These are phyloP conservation scores for Phrynocephalus forsythii DNA, from an alignment of 2,797 vertebrate genomes.

Conservation along the genomic window DNA sequence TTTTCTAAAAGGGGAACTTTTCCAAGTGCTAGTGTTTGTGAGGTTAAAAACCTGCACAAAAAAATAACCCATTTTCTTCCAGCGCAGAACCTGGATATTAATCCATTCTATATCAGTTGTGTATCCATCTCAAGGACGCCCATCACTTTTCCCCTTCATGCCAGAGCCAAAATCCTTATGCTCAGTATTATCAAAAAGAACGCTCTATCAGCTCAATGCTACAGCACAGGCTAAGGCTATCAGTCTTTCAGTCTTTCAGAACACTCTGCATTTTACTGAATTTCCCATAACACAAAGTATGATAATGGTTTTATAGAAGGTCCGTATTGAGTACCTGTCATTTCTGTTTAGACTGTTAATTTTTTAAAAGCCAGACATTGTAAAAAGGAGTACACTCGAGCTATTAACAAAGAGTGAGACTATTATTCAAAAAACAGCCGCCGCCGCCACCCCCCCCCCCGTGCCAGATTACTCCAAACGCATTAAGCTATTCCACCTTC, in stretches of 20 bases:
- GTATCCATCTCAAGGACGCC: neutral
- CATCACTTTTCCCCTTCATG: neutral
- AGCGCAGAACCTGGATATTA: neutral
- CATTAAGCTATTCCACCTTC: slow-evolving; percentile 27
- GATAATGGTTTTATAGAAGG: slow-evolving; percentile 3
- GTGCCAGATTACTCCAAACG: slow-evolving; percentile 32
- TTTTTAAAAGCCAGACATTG: neutral
- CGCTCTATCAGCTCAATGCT: neutral
- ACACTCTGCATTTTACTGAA: neutral
- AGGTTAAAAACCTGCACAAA: neutral
- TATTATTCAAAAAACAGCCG: slow-evolving; percentile 21
- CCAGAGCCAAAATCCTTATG: neutral
- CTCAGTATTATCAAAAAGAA: neutral
- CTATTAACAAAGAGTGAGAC: slow-evolving; percentile 6
- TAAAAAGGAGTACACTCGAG: slow-evolving; percentile 12
- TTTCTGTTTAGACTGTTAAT: neutral
- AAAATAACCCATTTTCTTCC: neutral
- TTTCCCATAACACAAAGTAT: slow-evolving; percentile 4
- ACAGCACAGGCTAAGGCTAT: neutral
- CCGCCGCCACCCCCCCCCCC: slow-evolving; percentile 1
- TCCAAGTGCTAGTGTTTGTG: neutral
- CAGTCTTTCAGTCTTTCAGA: neutral
- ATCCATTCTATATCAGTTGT: neutral
- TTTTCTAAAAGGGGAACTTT: neutral
- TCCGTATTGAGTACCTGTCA: slow-evolving; percentile 10